Conservation (phyloP, 2,797 vertebrate genomes). For the Schizopygopsis malacanthus region DNA sequence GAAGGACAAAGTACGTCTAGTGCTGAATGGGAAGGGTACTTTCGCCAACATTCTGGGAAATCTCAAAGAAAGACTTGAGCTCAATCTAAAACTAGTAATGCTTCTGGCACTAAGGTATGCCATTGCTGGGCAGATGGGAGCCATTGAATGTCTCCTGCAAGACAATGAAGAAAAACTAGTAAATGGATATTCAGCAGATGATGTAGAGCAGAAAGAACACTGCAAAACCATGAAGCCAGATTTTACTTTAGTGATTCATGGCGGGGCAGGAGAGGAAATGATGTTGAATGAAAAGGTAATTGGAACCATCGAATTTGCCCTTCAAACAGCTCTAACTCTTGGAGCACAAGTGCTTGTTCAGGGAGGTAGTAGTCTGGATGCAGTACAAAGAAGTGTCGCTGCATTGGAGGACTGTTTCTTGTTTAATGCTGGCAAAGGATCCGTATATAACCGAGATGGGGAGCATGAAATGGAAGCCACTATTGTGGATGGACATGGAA, state of each 20-base stretch:
- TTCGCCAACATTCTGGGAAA: constrained; percentile 72
- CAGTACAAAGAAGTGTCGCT: constrained; percentile 79
- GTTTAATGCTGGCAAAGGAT: constrained; percentile 83
- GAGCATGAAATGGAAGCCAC: constrained; percentile 82
- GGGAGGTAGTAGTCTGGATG: constrained; percentile 78
- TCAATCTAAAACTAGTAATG: constrained; percentile 76
- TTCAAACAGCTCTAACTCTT: constrained; percentile 74
- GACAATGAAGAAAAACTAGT: constrained; percentile 60
- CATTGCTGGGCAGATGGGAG: constrained; percentile 80
- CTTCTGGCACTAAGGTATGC: constrained; percentile 78
- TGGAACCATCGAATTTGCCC: constrained; percentile 77
- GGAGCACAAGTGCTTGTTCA: constrained; percentile 73
- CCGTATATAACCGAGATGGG: constrained; percentile 81
- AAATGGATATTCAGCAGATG: constrained; percentile 48
- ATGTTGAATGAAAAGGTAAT: constrained; percentile 73
- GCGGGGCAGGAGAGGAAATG: constrained; percentile 80
- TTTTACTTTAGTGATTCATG: constrained; percentile 79
- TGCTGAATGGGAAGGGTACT: constrained; percentile 80
- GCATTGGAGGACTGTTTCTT: constrained; percentile 83
- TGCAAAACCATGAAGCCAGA: constrained; percentile 58
- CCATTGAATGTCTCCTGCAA: constrained; percentile 73
- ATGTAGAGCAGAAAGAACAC: constrained; percentile 41
- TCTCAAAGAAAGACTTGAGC: constrained; percentile 72
- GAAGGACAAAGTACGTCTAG: constrained; percentile 74
- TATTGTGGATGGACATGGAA: constrained; percentile 74